Evolutionary conservation across 2,113 vertebrate species (phyloP).

Genomic region (Xerus inauris): DNA sequence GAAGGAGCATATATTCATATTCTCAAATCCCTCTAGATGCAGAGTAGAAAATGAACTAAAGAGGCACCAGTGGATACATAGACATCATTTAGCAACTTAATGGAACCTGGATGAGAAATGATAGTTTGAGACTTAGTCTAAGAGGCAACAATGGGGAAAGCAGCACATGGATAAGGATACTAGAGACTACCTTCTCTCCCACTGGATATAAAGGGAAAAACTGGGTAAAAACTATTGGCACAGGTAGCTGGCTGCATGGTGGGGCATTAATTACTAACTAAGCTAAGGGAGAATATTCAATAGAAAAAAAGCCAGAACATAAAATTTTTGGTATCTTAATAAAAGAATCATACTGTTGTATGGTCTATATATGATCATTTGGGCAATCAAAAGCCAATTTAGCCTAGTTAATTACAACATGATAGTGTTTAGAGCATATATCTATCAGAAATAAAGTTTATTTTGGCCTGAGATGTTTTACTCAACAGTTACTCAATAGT

Average conservation of each 20-base stretch:
- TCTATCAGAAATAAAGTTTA: constrained; percentile 20
- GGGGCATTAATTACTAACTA: neutral
- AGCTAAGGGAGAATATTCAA: neutral
- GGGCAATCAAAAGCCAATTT: neutral
- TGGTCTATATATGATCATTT: neutral
- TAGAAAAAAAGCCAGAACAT: neutral
- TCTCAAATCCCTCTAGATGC: neutral
- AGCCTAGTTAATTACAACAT: neutral
- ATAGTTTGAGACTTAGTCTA: neutral
- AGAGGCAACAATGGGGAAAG: neutral
- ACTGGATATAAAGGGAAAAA: neutral
- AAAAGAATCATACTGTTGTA: neutral
- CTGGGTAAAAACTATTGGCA: neutral
- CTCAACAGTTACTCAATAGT: neutral
- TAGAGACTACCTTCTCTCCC: neutral
- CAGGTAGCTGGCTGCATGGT: neutral
- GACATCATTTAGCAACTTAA: neutral
- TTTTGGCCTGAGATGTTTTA: constrained; percentile 36
- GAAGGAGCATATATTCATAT: neutral
- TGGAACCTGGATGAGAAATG: neutral
- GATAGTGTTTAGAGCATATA: neutral
- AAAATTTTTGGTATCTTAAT: neutral
- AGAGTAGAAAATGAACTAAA: neutral
- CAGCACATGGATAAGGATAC: neutral
- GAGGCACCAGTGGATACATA: neutral